Evolutionary conservation across 2,113 vertebrate species (phyloP), one percentile per base, ranked within the genome.

Genomic region (Odocoileus virginianus): DNA sequence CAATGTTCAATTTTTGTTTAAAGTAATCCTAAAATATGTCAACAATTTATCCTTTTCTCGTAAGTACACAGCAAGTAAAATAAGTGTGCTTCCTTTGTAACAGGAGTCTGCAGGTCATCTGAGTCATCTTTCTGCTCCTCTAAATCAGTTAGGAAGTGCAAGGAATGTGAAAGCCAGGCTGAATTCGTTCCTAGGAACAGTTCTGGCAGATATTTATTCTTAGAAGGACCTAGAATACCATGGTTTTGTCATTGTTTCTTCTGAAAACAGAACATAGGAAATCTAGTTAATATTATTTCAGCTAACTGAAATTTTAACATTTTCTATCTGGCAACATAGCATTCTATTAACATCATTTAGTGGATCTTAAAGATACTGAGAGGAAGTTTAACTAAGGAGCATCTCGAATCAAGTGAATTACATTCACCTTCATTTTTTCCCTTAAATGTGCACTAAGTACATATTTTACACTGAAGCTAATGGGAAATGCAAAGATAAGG

Each of bases 371-470:
- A 96, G 15, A 94, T 21, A 74, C 21, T 85, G n/a, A 94, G 85
- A 86, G n/a, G 19, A 95, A 58, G 33, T 82, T 91, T 71, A 96
- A 92, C 58, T 94, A 79, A 94, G 54, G 3, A 82, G 30, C 33
- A 92, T 82, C 50, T 76, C 57, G 86, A 97, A 97, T 86, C 82
- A 96, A 92, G 28, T 60, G 57, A 95, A 76, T 87, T 95, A 95
- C 3, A 91, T 64, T 95, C 83, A 67, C 57, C 36, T 87, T 95
- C 52, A 30, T 50, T 91, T 82, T 91, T 94, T 71, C 45, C 40
- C 43, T 89, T 94, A 91, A 78, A 87, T 50, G 93, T 88, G 74
- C 64, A 91, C 16, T 74, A 58, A 93, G 55, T 84, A 83, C 23
- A 96, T 85, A 76, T 79, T 81, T 97, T 94, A 96, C 6, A 83